phyloP scores from a whole-genome alignment of 2,888 invertebrate genomes.

The Colostygia pectinataria region DNA sequence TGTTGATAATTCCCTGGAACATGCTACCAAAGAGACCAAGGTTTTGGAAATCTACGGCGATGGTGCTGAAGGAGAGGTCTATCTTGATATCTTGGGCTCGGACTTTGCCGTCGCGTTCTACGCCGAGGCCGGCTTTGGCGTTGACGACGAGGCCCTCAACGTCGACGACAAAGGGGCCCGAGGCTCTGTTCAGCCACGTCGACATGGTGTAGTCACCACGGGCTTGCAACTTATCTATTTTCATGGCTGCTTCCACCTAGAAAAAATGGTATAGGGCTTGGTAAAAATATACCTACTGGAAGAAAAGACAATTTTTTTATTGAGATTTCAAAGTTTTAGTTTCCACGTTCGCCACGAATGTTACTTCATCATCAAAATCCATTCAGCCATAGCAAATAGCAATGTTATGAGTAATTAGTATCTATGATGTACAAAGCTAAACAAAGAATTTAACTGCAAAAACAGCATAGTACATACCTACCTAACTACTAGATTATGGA shows the following conservation, averaged over 20 bases:
- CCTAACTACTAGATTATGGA: not conserved
- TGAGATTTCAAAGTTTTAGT: too few relatives aligned
- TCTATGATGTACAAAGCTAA: not conserved
- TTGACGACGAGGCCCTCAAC: constrained; percentile 87
- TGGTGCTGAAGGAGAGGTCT: constrained; percentile 89
- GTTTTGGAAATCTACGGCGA: constrained; percentile 92
- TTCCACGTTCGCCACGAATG: too few relatives aligned
- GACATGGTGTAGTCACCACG: constrained; percentile 89
- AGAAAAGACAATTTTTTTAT: too few relatives aligned
- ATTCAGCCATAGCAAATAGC: too few relatives aligned
- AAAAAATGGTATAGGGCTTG: constrained; percentile 41
- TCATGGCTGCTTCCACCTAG: constrained; percentile 88
- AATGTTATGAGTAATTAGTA: too few relatives aligned
- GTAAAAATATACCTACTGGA: too few relatives aligned
- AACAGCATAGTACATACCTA: not conserved
- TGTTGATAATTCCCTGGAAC: constrained; percentile 90
- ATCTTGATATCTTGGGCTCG: constrained; percentile 90
- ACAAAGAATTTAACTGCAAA: constrained; percentile 9
- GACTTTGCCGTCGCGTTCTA: constrained; percentile 88
- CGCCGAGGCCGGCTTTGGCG: constrained; percentile 87
- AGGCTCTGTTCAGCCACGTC: constrained; percentile 86
- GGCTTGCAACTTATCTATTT: constrained; percentile 87
- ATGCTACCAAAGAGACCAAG: constrained; percentile 89
- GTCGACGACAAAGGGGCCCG: constrained; percentile 90
- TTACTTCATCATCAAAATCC: too few relatives aligned